A percentile compares a stretch with the other conserved stretches of the same genome.
Evolutionary conservation across 2,888 invertebrate species (phyloP).

Genomic region (Agrenia bidenticulata): DNA sequence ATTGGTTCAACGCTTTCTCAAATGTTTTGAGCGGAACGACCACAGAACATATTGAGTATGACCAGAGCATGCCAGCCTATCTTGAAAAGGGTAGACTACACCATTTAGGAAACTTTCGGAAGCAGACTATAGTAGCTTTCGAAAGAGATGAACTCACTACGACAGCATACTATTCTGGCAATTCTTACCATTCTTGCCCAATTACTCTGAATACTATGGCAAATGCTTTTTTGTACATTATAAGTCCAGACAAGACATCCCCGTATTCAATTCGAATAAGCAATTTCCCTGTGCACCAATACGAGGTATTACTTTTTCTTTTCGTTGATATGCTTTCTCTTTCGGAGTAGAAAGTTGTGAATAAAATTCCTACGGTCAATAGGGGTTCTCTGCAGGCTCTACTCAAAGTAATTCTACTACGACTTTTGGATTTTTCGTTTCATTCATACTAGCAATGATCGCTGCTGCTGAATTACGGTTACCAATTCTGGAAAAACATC

Average conservation of each 20-base stretch:
- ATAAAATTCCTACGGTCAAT: not conserved
- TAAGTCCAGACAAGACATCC: slow-evolving; percentile 16
- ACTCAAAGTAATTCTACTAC: slow-evolving; percentile 28
- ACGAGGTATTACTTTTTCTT: slow-evolving; percentile 13
- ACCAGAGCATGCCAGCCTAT: not conserved
- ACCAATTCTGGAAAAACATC: slow-evolving; percentile 22
- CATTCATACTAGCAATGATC: slow-evolving; percentile 29
- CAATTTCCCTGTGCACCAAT: slow-evolving; percentile 29
- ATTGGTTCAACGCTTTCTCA: not conserved
- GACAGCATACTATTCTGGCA: slow-evolving; percentile 29
- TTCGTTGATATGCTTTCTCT: not conserved
- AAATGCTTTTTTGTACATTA: slow-evolving; percentile 31
- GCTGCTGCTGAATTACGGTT: slow-evolving; percentile 31
- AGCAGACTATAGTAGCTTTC: slow-evolving; percentile 26
- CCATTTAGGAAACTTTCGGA: slow-evolving; percentile 16
- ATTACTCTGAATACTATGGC: slow-evolving; percentile 28
- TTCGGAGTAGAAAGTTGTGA: not conserved
- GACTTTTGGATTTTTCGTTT: slow-evolving; percentile 27
- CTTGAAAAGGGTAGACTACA: slow-evolving; percentile 12
- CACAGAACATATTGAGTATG: not conserved
- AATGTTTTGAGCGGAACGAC: not conserved
- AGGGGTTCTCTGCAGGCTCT: slow-evolving; percentile 24
- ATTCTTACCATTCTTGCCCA: slow-evolving; percentile 27
- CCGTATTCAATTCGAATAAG: slow-evolving; percentile 15
- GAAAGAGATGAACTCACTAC: slow-evolving; percentile 9